Conservation (phyloP, 2,113 vertebrate genomes). For the Ciconia stormi region DNA sequence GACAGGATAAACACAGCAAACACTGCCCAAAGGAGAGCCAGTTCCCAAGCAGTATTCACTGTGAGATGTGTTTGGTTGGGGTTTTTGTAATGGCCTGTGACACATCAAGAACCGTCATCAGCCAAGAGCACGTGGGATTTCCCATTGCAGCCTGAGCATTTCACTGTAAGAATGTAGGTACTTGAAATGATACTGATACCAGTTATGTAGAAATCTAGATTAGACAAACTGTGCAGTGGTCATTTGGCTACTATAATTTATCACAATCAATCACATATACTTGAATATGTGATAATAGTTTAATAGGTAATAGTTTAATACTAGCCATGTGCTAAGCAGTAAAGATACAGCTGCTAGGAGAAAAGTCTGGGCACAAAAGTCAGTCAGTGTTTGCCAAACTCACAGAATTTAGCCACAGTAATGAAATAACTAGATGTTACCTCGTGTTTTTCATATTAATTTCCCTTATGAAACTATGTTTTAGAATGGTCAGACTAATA, state of each 20-base stretch:
- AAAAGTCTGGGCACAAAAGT: not conserved
- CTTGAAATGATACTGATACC: not conserved
- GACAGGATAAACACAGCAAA: not conserved
- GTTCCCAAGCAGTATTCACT: not conserved
- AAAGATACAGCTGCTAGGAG: not conserved
- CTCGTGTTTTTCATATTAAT: conserved; percentile 1
- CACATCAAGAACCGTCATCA: not conserved
- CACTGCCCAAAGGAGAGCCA: not conserved
- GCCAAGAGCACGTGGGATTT: not conserved
- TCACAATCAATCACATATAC: not conserved
- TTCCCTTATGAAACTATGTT: conserved; percentile 9
- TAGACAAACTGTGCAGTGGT: not conserved
- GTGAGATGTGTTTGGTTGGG: not conserved
- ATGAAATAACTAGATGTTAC: conserved; percentile 21
- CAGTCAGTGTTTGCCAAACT: not conserved
- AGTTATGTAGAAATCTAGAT: not conserved
- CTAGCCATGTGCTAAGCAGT: not conserved
- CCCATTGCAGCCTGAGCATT: not conserved
- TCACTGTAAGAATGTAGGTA: not conserved
- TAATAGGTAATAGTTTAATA: not conserved
- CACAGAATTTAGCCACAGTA: not conserved
- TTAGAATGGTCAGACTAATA: not conserved
- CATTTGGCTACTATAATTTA: not conserved
- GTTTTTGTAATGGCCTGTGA: not conserved
- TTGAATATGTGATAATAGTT: not conserved